Conservation (phyloP, 2,888 invertebrate species). For the Allacma fusca region DNA sequence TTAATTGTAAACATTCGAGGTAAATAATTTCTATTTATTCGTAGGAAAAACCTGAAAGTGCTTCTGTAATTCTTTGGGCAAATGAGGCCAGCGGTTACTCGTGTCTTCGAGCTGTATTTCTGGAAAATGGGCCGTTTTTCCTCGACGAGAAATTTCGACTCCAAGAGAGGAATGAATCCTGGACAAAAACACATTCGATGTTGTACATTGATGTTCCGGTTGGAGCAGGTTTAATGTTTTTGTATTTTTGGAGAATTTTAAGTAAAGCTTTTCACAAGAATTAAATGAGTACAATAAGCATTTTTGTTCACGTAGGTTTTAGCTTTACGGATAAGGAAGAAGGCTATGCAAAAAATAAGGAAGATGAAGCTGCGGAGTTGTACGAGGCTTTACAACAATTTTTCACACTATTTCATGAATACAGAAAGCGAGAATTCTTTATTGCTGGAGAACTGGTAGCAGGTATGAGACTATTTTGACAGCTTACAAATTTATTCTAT, state of each 20-base stretch:
- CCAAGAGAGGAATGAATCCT: slow-evolving; percentile 75
- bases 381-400: slow-evolving; percentile 81
- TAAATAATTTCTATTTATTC: too few species aligned
- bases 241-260: background rate
- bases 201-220: slow-evolving; percentile 93
- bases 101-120: slow-evolving; percentile 69
- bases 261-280: too few species aligned
- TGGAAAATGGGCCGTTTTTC: slow-evolving; percentile 71
- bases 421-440: slow-evolving; percentile 79
- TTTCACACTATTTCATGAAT: slow-evolving; percentile 80
- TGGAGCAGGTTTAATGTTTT: slow-evolving; percentile 69
- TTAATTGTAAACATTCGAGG: too few species aligned
- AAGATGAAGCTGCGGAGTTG: slow-evolving; percentile 75
- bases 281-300: too few species aligned
- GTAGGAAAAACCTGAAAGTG: slow-evolving; percentile 55
- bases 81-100: slow-evolving; percentile 71
- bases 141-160: slow-evolving; percentile 64
- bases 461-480: too few species aligned
- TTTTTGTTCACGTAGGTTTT: too few species aligned
- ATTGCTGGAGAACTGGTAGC: slow-evolving; percentile 89
- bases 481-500: too few species aligned
- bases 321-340: slow-evolving; percentile 81
- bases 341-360: slow-evolving; percentile 82
- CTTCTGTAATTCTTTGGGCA: slow-evolving; percentile 68
- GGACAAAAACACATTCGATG: slow-evolving; percentile 81